phyloP scores from a whole-genome alignment of 2,113 vertebrate species.

The Acrocephalus arundinaceus region DNA sequence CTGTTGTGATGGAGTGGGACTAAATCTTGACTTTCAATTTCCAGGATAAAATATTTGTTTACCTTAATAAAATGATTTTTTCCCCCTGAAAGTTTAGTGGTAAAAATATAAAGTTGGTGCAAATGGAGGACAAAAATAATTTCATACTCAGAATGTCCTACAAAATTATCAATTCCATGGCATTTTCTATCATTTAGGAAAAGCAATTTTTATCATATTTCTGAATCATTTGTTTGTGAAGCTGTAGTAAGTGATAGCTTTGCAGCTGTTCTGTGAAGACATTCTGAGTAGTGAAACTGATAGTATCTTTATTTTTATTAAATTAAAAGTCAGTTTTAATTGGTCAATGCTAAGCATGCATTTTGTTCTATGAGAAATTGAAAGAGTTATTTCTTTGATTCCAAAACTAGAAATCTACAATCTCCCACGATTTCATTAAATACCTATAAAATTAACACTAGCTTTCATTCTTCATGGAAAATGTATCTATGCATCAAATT shows the following conservation, averaged over 20 bases:
- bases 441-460: neutral
- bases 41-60: neutral
- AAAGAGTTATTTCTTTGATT: neutral
- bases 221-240: neutral
- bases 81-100: neutral
- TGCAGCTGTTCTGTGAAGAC: neutral
- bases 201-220: neutral
- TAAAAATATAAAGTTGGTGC: neutral
- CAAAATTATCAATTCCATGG: neutral
- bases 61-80: neutral
- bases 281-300: neutral
- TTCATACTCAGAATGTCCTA: neutral
- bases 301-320: neutral
- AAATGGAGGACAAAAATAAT: neutral
- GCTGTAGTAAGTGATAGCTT: neutral
- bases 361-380: neutral
- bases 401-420: neutral
- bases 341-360: accelerated
- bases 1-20: accelerated
- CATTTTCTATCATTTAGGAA: neutral
- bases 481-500: neutral
- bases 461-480: neutral
- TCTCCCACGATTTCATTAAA: neutral
- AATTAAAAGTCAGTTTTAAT: neutral
- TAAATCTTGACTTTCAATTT: neutral